Percentiles rank a stretch among this genome's conserved stretches.
These are phyloP conservation scores for Chloroceryle amazona DNA, from an alignment of 2,797 vertebrate species.

Conservation along the genomic window DNA sequence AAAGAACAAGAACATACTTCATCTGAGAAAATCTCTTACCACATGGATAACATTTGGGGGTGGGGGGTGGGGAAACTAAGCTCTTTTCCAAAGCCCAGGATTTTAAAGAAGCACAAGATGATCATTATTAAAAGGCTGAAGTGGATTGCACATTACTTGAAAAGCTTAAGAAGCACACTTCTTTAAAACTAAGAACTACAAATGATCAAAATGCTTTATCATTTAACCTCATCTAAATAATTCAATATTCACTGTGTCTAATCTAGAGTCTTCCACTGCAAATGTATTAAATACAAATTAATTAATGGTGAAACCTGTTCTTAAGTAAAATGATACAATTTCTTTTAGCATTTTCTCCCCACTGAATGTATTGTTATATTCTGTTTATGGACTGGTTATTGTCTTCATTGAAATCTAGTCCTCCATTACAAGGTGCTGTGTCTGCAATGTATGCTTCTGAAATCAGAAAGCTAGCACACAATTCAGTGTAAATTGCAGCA, in stretches of 20 bases:
- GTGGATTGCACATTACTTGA: neutral
- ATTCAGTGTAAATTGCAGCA: neutral
- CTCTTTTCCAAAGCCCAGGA: neutral
- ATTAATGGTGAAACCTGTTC: slow-evolving; percentile 7
- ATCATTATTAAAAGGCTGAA: neutral
- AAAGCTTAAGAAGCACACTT: slow-evolving; percentile 11
- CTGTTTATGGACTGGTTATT: neutral
- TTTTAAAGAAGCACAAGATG: neutral
- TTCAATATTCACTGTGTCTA: neutral
- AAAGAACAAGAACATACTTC: neutral
- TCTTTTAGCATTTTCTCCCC: neutral
- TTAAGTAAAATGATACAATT: neutral
- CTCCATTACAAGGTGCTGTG: neutral
- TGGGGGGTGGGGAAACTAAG: neutral
- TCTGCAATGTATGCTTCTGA: neutral
- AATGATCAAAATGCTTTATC: neutral
- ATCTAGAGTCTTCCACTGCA: neutral
- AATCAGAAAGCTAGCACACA: neutral
- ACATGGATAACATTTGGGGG: neutral
- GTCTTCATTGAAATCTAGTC: neutral
- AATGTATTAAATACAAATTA: neutral
- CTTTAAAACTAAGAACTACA: slow-evolving; percentile 5
- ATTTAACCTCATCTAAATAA: slow-evolving; percentile 36
- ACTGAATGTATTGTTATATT: neutral
- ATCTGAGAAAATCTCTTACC: neutral